Evolutionary conservation across 1,140 invertebrate genomes (phyloP), one percentile per base, ranked within the genome.

Genomic region (Anastatus disparis): DNA sequence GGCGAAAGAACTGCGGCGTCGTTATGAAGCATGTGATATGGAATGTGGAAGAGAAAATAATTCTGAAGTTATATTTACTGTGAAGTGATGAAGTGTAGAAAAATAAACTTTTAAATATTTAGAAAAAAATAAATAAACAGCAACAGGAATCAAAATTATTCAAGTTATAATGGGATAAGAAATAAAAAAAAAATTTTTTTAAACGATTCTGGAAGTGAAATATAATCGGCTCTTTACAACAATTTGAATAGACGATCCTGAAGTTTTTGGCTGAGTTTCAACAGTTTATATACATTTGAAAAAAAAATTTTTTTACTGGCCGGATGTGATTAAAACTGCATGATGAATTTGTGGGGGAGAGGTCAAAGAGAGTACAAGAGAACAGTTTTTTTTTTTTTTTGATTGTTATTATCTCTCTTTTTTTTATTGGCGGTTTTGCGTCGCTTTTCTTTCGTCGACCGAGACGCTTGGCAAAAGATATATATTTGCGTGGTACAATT

Each of bases 391-490:
- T n/a, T n/a, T n/a, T n/a, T n/a, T n/a, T n/a, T n/a, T n/a, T n/a
- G n/a, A n/a, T n/a, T n/a, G n/a, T n/a, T n/a, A n/a, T n/a, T n/a
- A n/a, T n/a, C n/a, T n/a, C n/a, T n/a, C n/a, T n/a, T n/a, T n/a
- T n/a, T n/a, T n/a, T n/a, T 78, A 75, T 80, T 72, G 78, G 79
- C 79, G 77, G 73, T n/a, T n/a, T n/a, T 81, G 76, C 81, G 82
- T 84, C 82, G 82, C 83, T 84, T 82, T 85, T 85, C 83, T 85
- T 85, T 85, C 83, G 83, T 85, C 82, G 80, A 83, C 84, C 82
- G 80, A 72, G 79, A 82, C 78, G 79, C 79, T 78, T 75, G 74
- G 71, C 76, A 17, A 46, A n/a, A 13, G 31, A 6, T 24, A 13
- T 27, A 53, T 26, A 3, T 17, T n/a, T 42, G 20, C 58, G 40